Evolutionary conservation across 2,888 invertebrate genomes (phyloP).

Genomic region (Blastobasis lacticolella): DNA sequence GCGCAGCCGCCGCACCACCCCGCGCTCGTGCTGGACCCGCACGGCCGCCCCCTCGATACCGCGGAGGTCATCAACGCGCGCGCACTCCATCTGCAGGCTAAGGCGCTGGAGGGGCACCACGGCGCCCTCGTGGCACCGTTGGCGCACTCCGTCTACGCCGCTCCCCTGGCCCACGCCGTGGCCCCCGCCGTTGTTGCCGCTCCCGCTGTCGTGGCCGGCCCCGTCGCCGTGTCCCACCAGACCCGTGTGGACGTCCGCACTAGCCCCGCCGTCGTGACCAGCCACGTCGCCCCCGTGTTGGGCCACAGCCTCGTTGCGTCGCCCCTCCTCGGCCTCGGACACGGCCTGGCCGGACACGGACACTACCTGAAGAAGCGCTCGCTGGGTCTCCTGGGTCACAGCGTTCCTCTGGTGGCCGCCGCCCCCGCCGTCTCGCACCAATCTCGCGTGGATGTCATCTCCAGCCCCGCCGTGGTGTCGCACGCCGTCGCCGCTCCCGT

Average conservation of each 20-base stretch:
- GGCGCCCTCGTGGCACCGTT: slow-evolving; percentile 29
- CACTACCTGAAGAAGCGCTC: slow-evolving; percentile 40
- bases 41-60: slow-evolving; percentile 66
- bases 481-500: slow-evolving; percentile 26
- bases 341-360: slow-evolving; percentile 13
- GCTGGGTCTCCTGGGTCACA: slow-evolving; percentile 32
- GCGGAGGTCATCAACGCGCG: slow-evolving; percentile 65
- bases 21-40: slow-evolving; percentile 61
- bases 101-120: slow-evolving; percentile 57
- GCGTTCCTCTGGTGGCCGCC: slow-evolving; percentile 29
- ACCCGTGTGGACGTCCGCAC: not conserved
- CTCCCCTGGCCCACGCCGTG: slow-evolving; percentile 26
- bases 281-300: slow-evolving; percentile 33
- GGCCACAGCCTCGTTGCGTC: not conserved
- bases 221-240: slow-evolving; percentile 17
- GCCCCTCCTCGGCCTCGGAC: slow-evolving; percentile 10
- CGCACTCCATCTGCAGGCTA: slow-evolving; percentile 63
- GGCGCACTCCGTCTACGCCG: slow-evolving; percentile 22
- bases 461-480: slow-evolving; percentile 35
- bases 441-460: slow-evolving; percentile 52
- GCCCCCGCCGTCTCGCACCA: slow-evolving; percentile 56
- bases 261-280: slow-evolving; percentile 25
- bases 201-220: slow-evolving; percentile 23
- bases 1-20: slow-evolving; percentile 63
- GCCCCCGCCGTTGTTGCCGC: slow-evolving; percentile 35